Percentiles rank a stretch among this genome's conserved stretches.
Conservation (phyloP, 2,797 vertebrate genomes). For the Lepus townsendii region DNA sequence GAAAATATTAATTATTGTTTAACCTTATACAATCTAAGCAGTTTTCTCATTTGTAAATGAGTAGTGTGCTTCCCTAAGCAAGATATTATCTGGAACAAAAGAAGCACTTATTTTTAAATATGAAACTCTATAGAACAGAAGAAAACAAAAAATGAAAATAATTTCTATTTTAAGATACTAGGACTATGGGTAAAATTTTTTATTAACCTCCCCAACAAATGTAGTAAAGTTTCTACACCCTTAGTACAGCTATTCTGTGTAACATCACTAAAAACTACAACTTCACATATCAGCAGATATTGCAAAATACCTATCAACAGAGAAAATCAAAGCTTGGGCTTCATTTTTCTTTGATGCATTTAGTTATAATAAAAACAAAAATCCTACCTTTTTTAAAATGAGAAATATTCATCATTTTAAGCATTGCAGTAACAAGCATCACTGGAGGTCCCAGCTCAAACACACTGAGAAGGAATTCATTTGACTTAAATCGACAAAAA, state of each 20-base stretch:
- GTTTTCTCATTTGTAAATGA: slow-evolving; percentile 9
- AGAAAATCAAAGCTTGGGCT: too few species aligned
- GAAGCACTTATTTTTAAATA: neutral
- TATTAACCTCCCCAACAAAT: neutral
- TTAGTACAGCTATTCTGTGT: too few species aligned
- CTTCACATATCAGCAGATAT: too few species aligned
- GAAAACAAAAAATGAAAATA: neutral
- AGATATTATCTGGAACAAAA: neutral
- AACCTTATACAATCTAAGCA: neutral
- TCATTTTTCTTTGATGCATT: too few species aligned
- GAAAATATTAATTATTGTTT: neutral
- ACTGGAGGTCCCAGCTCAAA: too few species aligned
- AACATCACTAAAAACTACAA: too few species aligned
- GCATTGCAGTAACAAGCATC: too few species aligned
- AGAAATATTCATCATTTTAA: too few species aligned
- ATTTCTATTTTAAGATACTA: neutral
- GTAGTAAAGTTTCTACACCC: neutral
- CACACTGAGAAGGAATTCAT: slow-evolving; percentile 97
- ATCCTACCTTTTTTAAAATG: too few species aligned
- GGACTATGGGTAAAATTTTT: neutral
- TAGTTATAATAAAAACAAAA: too few species aligned
- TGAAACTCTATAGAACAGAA: neutral
- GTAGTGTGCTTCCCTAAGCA: neutral
- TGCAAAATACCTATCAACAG: too few species aligned
- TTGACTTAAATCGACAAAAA: slow-evolving; percentile 90